These are phyloP conservation scores for Oligia strigilis DNA, from an alignment of 2,888 invertebrate species.

Conservation along the genomic window DNA sequence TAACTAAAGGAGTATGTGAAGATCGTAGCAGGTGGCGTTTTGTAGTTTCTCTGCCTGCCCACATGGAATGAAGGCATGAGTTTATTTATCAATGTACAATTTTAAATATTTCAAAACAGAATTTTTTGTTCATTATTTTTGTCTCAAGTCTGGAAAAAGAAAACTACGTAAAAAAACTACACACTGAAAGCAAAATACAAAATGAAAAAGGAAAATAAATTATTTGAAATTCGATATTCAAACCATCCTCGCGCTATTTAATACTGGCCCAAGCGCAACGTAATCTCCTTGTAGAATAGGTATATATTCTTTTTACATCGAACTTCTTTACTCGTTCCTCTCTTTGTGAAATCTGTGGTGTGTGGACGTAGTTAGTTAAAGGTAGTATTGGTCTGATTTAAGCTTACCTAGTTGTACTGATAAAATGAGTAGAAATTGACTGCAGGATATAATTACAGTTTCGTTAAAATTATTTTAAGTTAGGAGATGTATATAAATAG, in stretches of 20 bases:
- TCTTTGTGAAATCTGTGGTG: conserved; percentile 18
- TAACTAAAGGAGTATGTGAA: not conserved
- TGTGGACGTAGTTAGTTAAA: not conserved
- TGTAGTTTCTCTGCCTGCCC: no score
- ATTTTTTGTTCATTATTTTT: not conserved
- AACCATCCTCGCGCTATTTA: conserved; percentile 26
- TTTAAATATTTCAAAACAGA: not conserved
- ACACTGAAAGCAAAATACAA: not conserved
- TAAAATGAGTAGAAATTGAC: not conserved
- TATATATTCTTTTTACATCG: conserved; percentile 34
- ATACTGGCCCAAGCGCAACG: conserved; percentile 35
- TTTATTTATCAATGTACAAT: not conserved
- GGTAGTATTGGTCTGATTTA: not conserved
- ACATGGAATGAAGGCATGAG: no score
- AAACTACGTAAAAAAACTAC: not conserved
- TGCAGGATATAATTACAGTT: not conserved
- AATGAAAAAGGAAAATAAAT: conserved; percentile 43
- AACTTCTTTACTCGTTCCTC: not conserved
- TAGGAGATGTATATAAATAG: not conserved
- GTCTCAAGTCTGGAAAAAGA: not conserved
- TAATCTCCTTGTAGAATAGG: conserved; percentile 40
- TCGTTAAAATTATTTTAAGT: not conserved
- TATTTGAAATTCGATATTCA: conserved; percentile 45
- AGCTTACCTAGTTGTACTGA: not conserved
- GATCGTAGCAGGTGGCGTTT: no score